Conservation (phyloP, 2,113 vertebrate genomes). For the Petrocephalus microphthalmus region DNA sequence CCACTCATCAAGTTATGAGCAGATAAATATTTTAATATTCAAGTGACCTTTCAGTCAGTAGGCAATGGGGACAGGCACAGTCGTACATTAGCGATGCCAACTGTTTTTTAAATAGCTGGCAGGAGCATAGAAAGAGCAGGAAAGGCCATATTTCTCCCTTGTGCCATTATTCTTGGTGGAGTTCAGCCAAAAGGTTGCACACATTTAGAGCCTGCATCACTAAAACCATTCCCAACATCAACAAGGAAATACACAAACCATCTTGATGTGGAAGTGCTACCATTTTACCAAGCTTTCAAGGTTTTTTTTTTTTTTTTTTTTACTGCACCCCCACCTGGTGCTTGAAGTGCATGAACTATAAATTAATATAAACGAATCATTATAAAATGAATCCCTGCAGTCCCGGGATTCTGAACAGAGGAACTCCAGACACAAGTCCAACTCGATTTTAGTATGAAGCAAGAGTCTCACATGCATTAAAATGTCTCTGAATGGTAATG, state of each 20-base stretch:
- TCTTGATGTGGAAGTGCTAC: conserved; percentile 36
- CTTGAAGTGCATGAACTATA: not conserved
- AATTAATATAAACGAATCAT: conserved; percentile 4
- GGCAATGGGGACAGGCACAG: conserved; percentile 24
- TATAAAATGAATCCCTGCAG: conserved; percentile 4
- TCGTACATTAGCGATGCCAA: conserved; percentile 29
- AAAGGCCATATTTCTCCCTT: conserved; percentile 12
- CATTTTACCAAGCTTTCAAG: not conserved
- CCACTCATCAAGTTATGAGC: conserved; percentile 39
- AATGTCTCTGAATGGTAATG: not conserved
- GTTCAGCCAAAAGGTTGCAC: conserved; percentile 43
- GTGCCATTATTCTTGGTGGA: conserved; percentile 34
- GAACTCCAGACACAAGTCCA: not conserved
- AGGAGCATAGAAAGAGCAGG: conserved; percentile 16
- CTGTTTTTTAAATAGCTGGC: conserved; percentile 29
- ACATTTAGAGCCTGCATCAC: conserved; percentile 41
- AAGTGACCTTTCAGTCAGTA: conserved; percentile 36
- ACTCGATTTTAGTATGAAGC: not conserved
- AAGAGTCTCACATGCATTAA: not conserved
- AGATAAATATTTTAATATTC: conserved; percentile 58
- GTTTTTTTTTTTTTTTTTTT: not conserved
- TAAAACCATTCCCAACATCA: conserved; percentile 34
- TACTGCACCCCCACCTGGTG: not conserved
- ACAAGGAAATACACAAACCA: conserved; percentile 40
- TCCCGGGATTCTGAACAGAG: not conserved